Conservation (phyloP, 2,888 invertebrate genomes). For the Eledona agricola region DNA sequence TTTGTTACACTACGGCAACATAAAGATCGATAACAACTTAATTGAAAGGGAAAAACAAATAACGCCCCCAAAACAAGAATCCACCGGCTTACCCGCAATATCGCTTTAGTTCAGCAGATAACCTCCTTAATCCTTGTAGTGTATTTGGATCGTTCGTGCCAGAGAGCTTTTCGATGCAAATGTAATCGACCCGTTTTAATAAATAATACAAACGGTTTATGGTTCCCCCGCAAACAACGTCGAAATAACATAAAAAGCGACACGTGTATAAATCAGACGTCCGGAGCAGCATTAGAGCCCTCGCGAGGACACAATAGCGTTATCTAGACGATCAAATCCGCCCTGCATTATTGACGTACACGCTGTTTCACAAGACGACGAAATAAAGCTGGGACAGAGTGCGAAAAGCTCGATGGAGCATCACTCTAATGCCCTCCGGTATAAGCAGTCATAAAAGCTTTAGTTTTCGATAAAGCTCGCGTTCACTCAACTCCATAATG, state of each 20-base stretch:
- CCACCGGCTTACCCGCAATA: too few relatives aligned
- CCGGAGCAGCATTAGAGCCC: constrained; percentile 16
- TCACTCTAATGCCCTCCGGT: constrained; percentile 1
- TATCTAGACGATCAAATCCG: constrained; percentile 14
- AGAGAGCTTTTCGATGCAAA: constrained; percentile 16
- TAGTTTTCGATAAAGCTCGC: constrained; percentile 13
- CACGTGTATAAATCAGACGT: constrained; percentile 24
- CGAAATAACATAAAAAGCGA: constrained; percentile 16
- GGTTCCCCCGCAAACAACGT: constrained; percentile 7
- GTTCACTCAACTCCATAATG: constrained; percentile 5
- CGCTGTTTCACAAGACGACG: neutral
- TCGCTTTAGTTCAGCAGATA: too few relatives aligned
- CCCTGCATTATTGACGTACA: constrained; percentile 7
- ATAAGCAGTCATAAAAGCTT: constrained; percentile 20
- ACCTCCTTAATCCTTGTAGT: too few relatives aligned
- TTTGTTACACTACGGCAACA: too few relatives aligned
- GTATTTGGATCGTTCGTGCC: constrained; percentile 5
- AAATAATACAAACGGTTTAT: constrained; percentile 25
- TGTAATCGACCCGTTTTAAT: constrained; percentile 20
- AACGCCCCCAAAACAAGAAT: too few relatives aligned
- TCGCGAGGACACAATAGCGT: constrained; percentile 18
- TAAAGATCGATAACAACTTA: too few relatives aligned
- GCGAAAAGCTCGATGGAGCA: constrained; percentile 3
- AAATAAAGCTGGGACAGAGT: constrained; percentile 1
- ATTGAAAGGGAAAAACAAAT: too few relatives aligned